Evolutionary conservation across 2,797 vertebrate species (phyloP).

Genomic region (Amphiprion clarkii): DNA sequence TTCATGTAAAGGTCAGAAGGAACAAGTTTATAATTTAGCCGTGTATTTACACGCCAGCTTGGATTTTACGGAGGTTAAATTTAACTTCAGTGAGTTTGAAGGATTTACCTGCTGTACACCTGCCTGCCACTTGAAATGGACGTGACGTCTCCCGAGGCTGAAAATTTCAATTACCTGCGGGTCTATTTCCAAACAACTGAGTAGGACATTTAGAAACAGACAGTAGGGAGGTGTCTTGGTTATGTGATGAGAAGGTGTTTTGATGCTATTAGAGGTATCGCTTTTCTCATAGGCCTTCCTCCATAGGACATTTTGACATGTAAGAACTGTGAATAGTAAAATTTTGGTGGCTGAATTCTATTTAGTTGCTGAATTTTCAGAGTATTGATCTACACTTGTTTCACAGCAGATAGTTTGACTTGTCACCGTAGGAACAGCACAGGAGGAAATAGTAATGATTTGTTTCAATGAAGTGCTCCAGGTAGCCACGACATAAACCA

Average conservation of each 20-base stretch:
- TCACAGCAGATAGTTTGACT: too few relatives aligned
- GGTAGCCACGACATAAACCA: too few relatives aligned
- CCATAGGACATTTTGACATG: not conserved
- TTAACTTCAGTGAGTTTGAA: not conserved
- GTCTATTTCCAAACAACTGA: too few relatives aligned
- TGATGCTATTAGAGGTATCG: not conserved
- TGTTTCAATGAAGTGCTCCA: too few relatives aligned
- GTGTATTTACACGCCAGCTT: not conserved
- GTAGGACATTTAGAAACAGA: too few relatives aligned
- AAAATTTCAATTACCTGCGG: not conserved
- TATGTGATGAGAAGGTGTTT: not conserved
- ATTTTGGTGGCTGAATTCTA: too few relatives aligned
- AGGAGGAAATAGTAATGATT: too few relatives aligned
- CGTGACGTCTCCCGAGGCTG: not conserved
- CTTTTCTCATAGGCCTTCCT: not conserved
- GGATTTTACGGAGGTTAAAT: not conserved
- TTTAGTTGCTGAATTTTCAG: too few relatives aligned
- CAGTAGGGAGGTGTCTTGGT: too few relatives aligned
- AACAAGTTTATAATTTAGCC: constrained; percentile 30
- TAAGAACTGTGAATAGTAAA: too few relatives aligned
- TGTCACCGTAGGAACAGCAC: too few relatives aligned
- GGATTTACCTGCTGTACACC: not conserved
- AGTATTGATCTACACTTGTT: too few relatives aligned
- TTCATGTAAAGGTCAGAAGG: constrained; percentile 48
- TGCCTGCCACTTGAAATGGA: not conserved